Conservation (phyloP, 1,140 invertebrate species). For the Ganaspis sp. region DNA sequence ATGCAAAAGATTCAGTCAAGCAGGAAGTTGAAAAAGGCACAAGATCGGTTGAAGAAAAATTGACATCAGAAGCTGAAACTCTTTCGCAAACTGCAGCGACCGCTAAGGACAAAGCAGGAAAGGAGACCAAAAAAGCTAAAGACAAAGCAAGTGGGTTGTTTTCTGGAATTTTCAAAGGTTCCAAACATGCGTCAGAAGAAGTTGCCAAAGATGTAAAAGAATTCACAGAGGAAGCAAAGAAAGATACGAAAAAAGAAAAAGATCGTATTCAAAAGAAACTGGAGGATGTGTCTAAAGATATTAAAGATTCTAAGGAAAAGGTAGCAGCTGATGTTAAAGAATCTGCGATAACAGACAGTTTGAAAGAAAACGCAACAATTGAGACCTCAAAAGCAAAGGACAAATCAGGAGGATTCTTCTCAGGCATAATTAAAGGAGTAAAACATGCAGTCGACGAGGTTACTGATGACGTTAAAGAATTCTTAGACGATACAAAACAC, state of each 20-base stretch:
- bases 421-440: slow-evolving; percentile 54
- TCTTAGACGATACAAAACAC: slow-evolving; percentile 61
- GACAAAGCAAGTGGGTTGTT: neutral
- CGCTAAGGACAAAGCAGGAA: neutral
- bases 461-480: slow-evolving; percentile 65
- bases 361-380: slow-evolving; percentile 45
- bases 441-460: slow-evolving; percentile 65
- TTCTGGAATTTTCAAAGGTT: neutral
- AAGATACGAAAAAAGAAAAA: neutral
- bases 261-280: neutral
- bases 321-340: slow-evolving; percentile 27
- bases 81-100: neutral
- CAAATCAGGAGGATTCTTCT: slow-evolving; percentile 49
- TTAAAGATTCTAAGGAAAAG: slow-evolving; percentile 22
- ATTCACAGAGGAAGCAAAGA: neutral
- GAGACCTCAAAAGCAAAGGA: slow-evolving; percentile 49
- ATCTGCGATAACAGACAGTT: neutral
- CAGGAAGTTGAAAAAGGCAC: slow-evolving; percentile 44
- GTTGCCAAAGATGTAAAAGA: neutral
- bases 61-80: slow-evolving; percentile 21
- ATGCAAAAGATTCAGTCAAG: slow-evolving; percentile 22
- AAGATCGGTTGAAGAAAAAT: slow-evolving; percentile 33
- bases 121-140: neutral
- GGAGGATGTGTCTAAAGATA: neutral
- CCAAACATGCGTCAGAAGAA: neutral